These are phyloP conservation scores for Saiga tatarica DNA, from an alignment of 2,113 vertebrate genomes.

Conservation along the genomic window DNA sequence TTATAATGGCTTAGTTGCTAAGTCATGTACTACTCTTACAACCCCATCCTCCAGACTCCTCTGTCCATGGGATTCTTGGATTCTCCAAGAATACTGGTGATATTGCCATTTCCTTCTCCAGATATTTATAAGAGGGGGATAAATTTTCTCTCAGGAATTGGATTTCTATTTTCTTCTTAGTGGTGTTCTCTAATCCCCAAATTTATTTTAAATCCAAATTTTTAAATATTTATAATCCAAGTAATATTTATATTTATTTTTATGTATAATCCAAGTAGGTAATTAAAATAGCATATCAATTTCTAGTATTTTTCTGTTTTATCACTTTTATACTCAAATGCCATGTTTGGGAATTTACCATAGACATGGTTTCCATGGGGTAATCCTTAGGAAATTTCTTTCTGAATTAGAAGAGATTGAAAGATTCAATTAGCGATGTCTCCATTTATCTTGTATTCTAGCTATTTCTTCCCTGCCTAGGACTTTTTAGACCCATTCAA, in stretches of 20 bases:
- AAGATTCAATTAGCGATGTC: not conserved
- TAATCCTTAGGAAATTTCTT: not conserved
- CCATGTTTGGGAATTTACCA: not conserved
- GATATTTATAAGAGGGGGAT: not conserved
- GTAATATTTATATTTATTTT: not conserved
- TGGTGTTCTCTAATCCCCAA: not conserved
- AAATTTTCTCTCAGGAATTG: not conserved
- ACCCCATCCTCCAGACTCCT: fast-evolving
- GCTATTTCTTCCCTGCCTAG: not conserved
- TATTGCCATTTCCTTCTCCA: not conserved
- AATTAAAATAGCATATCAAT: not conserved
- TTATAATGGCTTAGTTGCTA: not conserved
- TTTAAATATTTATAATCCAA: not conserved
- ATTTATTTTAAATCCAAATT: not conserved
- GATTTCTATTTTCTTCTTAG: not conserved
- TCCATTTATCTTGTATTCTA: not conserved
- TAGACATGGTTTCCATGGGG: not conserved
- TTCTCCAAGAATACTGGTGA: not conserved
- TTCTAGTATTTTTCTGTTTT: not conserved
- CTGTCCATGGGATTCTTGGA: not conserved
- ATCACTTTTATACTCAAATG: not conserved
- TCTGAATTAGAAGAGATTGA: not conserved
- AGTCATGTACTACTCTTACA: not conserved
- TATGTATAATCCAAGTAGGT: not conserved
- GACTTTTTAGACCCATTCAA: not conserved